Base-by-base conservation (phyloP, 2,113 vertebrate species). In the Boulengeromyrus knoepffleri region DNA sequence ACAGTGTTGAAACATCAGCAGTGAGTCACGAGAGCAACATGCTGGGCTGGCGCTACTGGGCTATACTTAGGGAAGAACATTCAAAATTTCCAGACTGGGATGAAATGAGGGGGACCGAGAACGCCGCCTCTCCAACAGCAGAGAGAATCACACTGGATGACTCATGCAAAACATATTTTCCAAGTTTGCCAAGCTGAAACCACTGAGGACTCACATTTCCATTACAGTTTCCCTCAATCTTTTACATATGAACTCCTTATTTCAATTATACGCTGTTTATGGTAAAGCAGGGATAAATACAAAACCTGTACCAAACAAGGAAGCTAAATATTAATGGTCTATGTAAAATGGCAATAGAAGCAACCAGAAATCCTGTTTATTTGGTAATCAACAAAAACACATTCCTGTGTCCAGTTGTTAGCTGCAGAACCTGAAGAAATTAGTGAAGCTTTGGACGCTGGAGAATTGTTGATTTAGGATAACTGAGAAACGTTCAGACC, bases 51-150 rank as follows among this genome's bases (percentile, higher is more conserved):
- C 85, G 87, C 53, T 90, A 53, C 74, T 62, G 90, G 47, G 58
- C 91, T 97, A 97, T 95, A 96, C 97, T 96, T 97, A 97, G 96
- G 92, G 45, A 90, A 89, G 91, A 92, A 93, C 87, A 89, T 91
- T 91, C 92, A 91, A 93, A 91, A 39, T 93, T 94, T 95, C 94
- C 91, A 93, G 93, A 62, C 91, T 95, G 93, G 56, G 5, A 66
- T 45, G 62, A 31, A 42, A 88, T n/a, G 74, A 80, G 15, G 17
- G 17, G 36, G 31, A 15, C 10, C 1, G 6, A 42, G 74, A 80
- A 88, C 9, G 17, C 2, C 27, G n/a, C 24, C 42, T 8, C n/a
- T 53, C 13, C 15, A 24, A 62, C 13, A 42, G 56, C 5, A 13
- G 39, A 88, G 87, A 52, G 24, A 21, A 87, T n/a, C 49, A 88